phyloP scores from a whole-genome alignment of 2,113 vertebrate genomes.

The Oophaga pumilio region DNA sequence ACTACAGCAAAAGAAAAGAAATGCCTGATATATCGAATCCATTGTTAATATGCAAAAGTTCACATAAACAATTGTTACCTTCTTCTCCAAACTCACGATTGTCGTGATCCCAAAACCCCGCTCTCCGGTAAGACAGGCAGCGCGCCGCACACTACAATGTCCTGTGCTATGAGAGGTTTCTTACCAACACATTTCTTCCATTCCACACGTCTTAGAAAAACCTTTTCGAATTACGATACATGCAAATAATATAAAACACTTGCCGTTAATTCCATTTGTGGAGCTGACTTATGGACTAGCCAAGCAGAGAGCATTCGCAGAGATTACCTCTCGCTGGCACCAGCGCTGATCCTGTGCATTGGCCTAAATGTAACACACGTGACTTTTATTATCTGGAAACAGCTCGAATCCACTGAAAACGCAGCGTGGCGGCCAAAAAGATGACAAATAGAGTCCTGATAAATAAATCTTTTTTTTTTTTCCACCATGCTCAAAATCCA shows the following conservation, averaged over 20 bases:
- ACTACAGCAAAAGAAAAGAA: too few relatives aligned
- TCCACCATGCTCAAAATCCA: background rate
- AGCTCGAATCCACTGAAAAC: background rate
- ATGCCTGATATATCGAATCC: too few relatives aligned
- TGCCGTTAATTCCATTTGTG: constrained; percentile 19
- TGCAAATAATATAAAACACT: constrained; percentile 42
- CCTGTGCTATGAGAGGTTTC: background rate
- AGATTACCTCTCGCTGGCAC: constrained; percentile 32
- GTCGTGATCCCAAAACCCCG: background rate
- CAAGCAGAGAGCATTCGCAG: constrained; percentile 5
- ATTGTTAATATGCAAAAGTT: too few relatives aligned
- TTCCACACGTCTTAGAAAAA: constrained; percentile 19
- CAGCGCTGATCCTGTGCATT: background rate
- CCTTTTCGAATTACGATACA: constrained; percentile 24
- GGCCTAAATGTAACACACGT: constrained; percentile 28
- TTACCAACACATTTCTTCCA: background rate
- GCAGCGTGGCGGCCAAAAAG: constrained; percentile 1
- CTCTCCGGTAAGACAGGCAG: background rate
- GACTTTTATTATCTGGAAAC: constrained; percentile 41
- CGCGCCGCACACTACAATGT: background rate
- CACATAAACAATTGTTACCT: background rate
- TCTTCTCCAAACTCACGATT: background rate
- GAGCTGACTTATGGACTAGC: constrained; percentile 15
- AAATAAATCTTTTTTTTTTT: constrained; percentile 8
- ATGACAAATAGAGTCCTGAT: constrained; percentile 26